These are phyloP conservation scores for Rhingia campestris DNA, from an alignment of 2,888 invertebrate genomes.

Conservation along the genomic window DNA sequence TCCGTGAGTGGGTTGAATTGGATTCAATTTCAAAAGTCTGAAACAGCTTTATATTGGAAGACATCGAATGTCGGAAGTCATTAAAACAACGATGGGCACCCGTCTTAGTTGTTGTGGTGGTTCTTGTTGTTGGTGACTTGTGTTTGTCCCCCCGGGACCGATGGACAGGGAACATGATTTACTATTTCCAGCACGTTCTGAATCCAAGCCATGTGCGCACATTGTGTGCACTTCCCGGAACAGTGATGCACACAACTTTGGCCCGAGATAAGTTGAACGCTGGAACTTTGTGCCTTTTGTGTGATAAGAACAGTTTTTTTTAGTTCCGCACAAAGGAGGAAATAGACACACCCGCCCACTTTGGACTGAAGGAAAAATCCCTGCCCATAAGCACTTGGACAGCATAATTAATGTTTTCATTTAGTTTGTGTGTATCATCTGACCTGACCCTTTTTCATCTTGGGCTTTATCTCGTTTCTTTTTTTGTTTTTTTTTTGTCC, in stretches of 20 bases:
- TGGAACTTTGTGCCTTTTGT: neutral
- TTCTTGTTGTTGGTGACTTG: neutral
- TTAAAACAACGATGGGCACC: constrained; percentile 50
- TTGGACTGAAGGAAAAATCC: neutral
- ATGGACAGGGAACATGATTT: constrained; percentile 41
- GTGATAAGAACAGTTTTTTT: constrained; percentile 36
- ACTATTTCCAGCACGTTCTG: constrained; percentile 66
- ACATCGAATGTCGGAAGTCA: constrained; percentile 71
- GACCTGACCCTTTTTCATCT: too few species aligned
- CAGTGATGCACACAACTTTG: constrained; percentile 19
- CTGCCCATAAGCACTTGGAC: constrained; percentile 25
- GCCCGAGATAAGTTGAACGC: constrained; percentile 47
- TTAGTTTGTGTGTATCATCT: neutral
- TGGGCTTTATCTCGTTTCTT: too few species aligned
- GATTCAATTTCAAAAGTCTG: constrained; percentile 50
- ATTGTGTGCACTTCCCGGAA: constrained; percentile 56
- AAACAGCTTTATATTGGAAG: constrained; percentile 44
- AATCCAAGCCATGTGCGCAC: constrained; percentile 23
- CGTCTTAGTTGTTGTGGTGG: neutral
- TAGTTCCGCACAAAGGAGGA: constrained; percentile 52
- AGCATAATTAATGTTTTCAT: constrained; percentile 38
- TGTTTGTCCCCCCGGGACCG: constrained; percentile 25
- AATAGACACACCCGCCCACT: constrained; percentile 12
- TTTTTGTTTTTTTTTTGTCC: too few species aligned
- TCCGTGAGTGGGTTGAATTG: constrained; percentile 14